Evolutionary conservation across 2,888 invertebrate species (phyloP), one percentile per base, ranked within the genome.

Genomic region (Dynastes grantii): DNA sequence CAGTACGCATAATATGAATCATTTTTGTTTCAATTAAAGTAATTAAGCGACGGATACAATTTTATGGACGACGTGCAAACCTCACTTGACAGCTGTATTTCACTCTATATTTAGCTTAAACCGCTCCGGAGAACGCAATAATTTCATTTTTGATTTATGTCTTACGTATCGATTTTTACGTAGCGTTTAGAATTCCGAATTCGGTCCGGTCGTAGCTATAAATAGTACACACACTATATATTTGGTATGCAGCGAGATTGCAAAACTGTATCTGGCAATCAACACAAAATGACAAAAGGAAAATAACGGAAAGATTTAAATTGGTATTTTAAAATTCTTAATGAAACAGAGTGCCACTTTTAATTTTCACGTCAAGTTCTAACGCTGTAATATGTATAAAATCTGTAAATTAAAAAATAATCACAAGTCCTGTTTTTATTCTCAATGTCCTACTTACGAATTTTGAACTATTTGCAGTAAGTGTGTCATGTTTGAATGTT

Each of bases 11-110:
- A 6, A 9, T 55, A 55, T 55, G 8, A 55, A 0, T n/a, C 55
- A 70, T 29, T 53, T 70, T 70, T 53, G 53, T 53, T 70, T 70
- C 53, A 53, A 70, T 70, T 70, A 70, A 70, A 70, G 32, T 70
- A 70, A 70, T 70, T 70, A 70, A 53, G n/a, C 16, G 5, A 13
- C 8, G 68, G 70, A 49, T 68, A 16, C 45, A 32, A 70, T 70
- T 53, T 53, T 32, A 70, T n/a, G n/a, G 53, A 29, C 51, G 3
- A 32, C n/a, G 32, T 29, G 29, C 51, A 49, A 70, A 51, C 51
- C 68, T 51, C 70, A 32, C 53, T 53, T 53, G 53, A 53, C 53
- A 29, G 53, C 16, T 32, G 53, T 70, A 70, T 70, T 53, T 70
- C 70, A 70, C 29, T 70, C 70, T 70, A 70, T 70, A 70, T 70